A percentile compares a stretch with the other conserved stretches of the same genome.
Conservation (phyloP, 2,797 vertebrate species). For the Syngnathus rostellatus region DNA sequence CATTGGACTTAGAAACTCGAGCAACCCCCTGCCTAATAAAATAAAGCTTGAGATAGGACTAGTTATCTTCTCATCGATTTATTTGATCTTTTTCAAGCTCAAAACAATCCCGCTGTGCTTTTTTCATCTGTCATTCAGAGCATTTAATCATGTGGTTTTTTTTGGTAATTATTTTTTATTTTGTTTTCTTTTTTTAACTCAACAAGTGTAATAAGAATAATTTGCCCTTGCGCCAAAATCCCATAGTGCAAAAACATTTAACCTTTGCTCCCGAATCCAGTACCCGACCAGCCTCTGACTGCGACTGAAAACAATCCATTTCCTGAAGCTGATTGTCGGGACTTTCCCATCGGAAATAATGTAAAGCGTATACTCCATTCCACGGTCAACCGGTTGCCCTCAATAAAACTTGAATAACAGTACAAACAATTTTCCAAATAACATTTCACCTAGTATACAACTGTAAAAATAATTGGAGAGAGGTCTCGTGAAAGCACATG, state of each 20-base stretch:
- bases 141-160: neutral
- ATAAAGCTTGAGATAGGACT: slow-evolving; percentile 4
- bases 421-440: neutral
- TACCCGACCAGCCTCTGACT: neutral
- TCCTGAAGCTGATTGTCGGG: neutral
- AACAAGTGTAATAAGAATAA: neutral
- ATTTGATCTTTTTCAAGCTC: neutral
- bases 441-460: neutral
- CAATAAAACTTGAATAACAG: neutral
- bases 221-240: neutral
- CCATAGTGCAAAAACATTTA: neutral
- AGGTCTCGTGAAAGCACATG: too few species aligned
- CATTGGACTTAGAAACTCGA: neutral
- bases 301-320: neutral
- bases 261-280: neutral
- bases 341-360: neutral
- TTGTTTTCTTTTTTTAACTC: neutral
- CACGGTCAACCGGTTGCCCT: neutral
- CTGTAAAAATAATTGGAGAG: slow-evolving; percentile 31
- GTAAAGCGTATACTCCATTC: neutral
- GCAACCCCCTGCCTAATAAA: slow-evolving; percentile 2
- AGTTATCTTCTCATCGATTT: neutral
- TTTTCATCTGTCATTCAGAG: neutral
- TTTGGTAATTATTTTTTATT: neutral
- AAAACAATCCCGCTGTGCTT: neutral